A percentile compares a stretch with the other conserved stretches of the same genome.
Evolutionary conservation across 2,113 vertebrate genomes (phyloP).

Genomic region (Pogonocichla stellata): DNA sequence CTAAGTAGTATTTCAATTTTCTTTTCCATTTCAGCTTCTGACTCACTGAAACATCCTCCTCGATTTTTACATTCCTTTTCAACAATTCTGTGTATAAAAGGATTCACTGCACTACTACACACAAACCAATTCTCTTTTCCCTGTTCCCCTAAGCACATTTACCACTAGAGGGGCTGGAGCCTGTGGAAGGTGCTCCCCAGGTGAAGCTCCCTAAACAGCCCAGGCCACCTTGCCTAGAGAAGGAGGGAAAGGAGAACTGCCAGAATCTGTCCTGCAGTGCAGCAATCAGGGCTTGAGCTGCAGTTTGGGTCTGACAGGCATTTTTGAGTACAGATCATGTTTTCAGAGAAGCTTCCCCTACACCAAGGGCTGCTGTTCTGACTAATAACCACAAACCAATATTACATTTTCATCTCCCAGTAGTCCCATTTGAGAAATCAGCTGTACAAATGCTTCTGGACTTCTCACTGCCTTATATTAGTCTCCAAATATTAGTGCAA

Average conservation of each 20-base stretch:
- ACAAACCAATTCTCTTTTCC: background rate
- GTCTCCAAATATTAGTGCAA: background rate
- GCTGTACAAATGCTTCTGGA: background rate
- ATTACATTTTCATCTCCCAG: background rate
- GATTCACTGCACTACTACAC: background rate
- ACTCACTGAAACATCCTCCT: slow-evolving; percentile 1
- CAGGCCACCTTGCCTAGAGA: background rate
- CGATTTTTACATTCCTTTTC: background rate
- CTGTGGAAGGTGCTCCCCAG: background rate
- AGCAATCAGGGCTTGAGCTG: background rate
- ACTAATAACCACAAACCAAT: background rate
- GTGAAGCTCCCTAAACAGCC: background rate
- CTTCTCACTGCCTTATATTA: background rate
- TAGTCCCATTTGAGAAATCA: background rate
- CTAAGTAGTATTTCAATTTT: background rate
- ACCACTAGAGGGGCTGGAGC: background rate
- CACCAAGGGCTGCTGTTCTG: background rate
- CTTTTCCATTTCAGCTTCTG: slow-evolving; percentile 7
- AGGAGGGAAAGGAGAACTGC: background rate
- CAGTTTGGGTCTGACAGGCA: background rate
- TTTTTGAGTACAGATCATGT: background rate
- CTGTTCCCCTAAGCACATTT: background rate
- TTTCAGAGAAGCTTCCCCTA: background rate
- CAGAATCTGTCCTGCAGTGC: background rate
- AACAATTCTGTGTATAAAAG: background rate